Conservation (phyloP, 2,888 invertebrate genomes). For the Ochlodes sylvanus region DNA sequence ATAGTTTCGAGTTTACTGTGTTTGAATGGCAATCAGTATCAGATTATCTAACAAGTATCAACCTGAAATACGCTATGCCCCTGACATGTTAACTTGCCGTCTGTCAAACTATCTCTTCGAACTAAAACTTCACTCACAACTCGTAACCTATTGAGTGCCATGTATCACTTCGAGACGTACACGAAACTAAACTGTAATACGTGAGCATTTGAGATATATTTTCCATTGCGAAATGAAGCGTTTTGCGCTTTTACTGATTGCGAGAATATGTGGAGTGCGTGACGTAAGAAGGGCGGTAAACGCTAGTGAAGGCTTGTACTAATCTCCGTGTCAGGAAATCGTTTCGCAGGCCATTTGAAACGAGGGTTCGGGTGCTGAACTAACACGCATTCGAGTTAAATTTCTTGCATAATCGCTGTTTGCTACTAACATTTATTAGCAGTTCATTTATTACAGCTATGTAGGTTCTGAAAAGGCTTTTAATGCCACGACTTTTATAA, state of each 20-base stretch:
- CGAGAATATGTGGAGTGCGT: conserved; percentile 74
- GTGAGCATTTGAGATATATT: conserved; percentile 30
- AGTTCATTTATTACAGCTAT: conserved; percentile 52
- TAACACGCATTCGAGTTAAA: conserved; percentile 79
- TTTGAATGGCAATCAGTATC: conserved; percentile 65
- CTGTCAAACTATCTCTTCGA: conserved; percentile 79
- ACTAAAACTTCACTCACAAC: conserved; percentile 51
- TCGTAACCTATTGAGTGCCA: conserved; percentile 13
- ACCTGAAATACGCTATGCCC: conserved; percentile 61
- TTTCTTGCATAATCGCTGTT: conserved; percentile 77
- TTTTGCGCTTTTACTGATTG: conserved; percentile 65
- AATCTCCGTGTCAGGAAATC: conserved; percentile 85
- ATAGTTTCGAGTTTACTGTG: conserved; percentile 26
- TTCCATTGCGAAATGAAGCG: conserved; percentile 49
- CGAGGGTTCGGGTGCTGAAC: conserved; percentile 71
- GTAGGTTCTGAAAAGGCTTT: conserved; percentile 30
- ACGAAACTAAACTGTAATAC: conserved; percentile 60
- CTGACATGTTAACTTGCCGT: conserved; percentile 84
- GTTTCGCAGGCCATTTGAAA: conserved; percentile 84
- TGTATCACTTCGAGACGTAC: conserved; percentile 39
- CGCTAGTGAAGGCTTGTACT: conserved; percentile 83
- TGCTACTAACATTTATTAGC: conserved; percentile 63
- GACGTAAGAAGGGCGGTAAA: conserved; percentile 83
- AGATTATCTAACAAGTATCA: conserved; percentile 71
- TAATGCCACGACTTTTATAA: conserved; percentile 27